A percentile compares a stretch with the other conserved stretches of the same genome.
phyloP scores from a whole-genome alignment of 2,888 invertebrate species.

The Ectemnius continuus region DNA sequence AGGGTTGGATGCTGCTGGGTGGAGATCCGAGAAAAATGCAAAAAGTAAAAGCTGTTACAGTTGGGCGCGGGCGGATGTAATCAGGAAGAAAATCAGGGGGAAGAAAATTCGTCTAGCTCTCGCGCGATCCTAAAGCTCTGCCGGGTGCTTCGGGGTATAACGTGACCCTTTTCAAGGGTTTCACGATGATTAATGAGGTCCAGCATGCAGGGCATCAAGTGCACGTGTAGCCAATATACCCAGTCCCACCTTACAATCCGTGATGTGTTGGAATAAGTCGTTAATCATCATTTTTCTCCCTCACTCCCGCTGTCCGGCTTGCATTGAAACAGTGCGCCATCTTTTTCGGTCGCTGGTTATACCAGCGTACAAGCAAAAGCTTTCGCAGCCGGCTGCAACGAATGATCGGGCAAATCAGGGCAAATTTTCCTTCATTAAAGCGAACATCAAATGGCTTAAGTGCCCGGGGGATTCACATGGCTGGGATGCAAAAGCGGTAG shows the following conservation, averaged over 20 bases:
- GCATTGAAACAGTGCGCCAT: neutral
- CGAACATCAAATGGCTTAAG: no score
- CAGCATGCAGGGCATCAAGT: slow-evolving; percentile 15
- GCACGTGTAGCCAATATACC: slow-evolving; percentile 29
- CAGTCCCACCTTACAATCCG: slow-evolving; percentile 15
- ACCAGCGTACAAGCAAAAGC: neutral
- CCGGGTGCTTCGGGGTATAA: neutral
- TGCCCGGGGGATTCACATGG: no score
- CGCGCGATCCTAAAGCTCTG: slow-evolving; percentile 21
- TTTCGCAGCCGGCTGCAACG: neutral
- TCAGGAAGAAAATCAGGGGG: slow-evolving; percentile 3
- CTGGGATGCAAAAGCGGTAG: no score
- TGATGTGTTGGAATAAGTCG: slow-evolving; percentile 26
- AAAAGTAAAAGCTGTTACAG: no score
- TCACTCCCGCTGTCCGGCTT: neutral
- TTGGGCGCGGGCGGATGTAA: neutral
- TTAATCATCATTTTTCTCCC: slow-evolving; percentile 41
- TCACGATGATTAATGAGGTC: slow-evolving; percentile 46
- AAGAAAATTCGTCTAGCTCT: neutral
- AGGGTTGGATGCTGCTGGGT: no score
- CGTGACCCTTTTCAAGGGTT: slow-evolving; percentile 14
- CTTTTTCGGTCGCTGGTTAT: neutral
- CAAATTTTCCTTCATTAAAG: no score
- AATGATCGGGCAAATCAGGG: no score
- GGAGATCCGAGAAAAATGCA: no score